Evolutionary conservation across 2,113 vertebrate species (phyloP).

Genomic region (Sapajus apella): DNA sequence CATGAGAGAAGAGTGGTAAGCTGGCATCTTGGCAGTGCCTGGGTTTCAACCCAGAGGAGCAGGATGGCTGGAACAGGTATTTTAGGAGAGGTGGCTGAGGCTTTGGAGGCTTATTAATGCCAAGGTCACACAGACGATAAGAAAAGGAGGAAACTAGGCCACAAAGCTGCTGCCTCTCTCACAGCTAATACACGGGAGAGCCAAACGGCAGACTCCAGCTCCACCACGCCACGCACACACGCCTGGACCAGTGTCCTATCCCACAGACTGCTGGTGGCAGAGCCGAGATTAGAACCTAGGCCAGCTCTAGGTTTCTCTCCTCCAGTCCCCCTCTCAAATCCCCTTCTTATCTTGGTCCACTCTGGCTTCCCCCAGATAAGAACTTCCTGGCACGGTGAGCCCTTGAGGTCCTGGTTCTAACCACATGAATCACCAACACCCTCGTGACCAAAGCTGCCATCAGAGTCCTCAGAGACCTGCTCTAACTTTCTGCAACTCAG

Average conservation of each 20-base stretch:
- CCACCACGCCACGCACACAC: background rate
- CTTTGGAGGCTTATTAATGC: background rate
- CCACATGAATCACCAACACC: background rate
- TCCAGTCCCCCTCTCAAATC: background rate
- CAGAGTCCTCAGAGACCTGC: background rate
- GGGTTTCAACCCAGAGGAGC: no score
- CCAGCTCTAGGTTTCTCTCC: background rate
- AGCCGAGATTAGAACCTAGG: background rate
- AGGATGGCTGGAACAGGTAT: background rate
- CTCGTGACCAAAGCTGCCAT: background rate
- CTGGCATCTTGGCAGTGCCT: no score
- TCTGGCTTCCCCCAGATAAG: background rate
- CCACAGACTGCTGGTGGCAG: background rate
- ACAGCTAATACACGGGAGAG: fast-evolving
- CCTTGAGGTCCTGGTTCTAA: background rate
- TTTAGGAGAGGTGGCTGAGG: background rate
- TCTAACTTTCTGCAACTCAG: conserved; percentile 18
- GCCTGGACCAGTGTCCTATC: background rate
- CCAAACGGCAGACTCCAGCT: background rate
- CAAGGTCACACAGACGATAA: background rate
- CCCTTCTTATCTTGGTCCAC: background rate
- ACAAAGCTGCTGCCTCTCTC: background rate
- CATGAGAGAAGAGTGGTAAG: no score
- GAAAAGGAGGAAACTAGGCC: background rate
- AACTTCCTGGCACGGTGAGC: background rate